phyloP scores from a whole-genome alignment of 2,113 vertebrate genomes.

The Platichthys stellatus region DNA sequence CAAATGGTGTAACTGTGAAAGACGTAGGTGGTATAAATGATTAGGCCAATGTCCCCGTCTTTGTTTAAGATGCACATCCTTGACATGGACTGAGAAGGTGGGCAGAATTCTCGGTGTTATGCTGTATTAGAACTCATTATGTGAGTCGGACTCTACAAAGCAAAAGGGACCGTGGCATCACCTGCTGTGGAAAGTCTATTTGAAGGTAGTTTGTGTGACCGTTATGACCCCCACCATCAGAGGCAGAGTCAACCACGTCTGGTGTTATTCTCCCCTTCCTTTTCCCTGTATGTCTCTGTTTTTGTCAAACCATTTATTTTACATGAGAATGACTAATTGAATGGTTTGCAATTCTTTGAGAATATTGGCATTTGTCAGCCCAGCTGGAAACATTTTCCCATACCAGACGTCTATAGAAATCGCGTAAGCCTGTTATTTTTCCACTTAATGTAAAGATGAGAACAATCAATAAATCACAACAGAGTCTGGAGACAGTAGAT shows the following conservation, averaged over 20 bases:
- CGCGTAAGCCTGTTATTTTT: constrained; percentile 3
- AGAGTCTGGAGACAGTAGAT: background rate
- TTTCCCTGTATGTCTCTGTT: background rate
- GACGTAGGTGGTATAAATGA: constrained; percentile 10
- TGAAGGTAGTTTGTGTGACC: background rate
- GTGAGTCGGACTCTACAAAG: background rate
- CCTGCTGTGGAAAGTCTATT: background rate
- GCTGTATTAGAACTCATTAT: background rate
- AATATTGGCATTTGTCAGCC: background rate
- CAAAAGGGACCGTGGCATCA: background rate
- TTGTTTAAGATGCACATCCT: constrained; percentile 13
- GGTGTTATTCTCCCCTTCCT: background rate
- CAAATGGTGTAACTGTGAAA: constrained; percentile 9
- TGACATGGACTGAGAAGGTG: background rate
- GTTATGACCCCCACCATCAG: background rate
- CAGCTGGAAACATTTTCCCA: constrained; percentile 27
- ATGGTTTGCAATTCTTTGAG: constrained; percentile 9
- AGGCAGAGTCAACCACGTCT: background rate
- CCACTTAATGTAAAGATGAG: constrained; percentile 4
- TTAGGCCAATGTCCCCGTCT: background rate
- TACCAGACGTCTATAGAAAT: background rate
- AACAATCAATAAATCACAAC: constrained; percentile 1
- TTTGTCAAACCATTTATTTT: constrained; percentile 10
- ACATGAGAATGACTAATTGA: background rate
- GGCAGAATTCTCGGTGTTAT: background rate